Percentiles rank a stretch among this genome's conserved stretches.
Evolutionary conservation across 2,888 invertebrate genomes (phyloP).

Genomic region (Platycheirus rosarum): DNA sequence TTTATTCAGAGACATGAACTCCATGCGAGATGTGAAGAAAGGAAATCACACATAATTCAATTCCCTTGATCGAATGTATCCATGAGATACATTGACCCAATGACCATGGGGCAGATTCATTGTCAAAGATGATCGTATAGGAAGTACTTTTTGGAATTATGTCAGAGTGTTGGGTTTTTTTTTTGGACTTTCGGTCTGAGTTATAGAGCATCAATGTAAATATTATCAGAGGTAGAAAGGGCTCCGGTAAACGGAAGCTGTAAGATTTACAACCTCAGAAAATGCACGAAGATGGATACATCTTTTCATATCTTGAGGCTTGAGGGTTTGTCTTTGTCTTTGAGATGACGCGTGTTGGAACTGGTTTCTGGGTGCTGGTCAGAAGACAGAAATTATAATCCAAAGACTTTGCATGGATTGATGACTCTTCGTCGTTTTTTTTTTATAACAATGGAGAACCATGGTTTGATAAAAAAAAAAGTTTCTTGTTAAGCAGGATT

Average conservation of each 20-base stretch:
- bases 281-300: background rate
- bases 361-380: background rate
- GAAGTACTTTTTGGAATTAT: slow-evolving; percentile 40
- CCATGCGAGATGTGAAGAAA: slow-evolving; percentile 23
- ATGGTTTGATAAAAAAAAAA: background rate
- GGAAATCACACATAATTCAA: slow-evolving; percentile 34
- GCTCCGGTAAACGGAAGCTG: background rate
- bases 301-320: background rate
- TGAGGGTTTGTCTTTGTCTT: slow-evolving; percentile 4
- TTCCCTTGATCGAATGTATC: slow-evolving; percentile 29
- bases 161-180: slow-evolving; percentile 10
- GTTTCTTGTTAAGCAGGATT: slow-evolving; percentile 13
- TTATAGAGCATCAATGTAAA: background rate
- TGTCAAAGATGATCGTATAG: slow-evolving; percentile 51
- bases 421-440: background rate
- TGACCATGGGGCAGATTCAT: slow-evolving; percentile 53
- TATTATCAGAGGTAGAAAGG: background rate
- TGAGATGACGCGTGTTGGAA: background rate
- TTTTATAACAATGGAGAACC: background rate
- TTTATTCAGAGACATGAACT: slow-evolving; percentile 7
- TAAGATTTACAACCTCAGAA: background rate
- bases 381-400: background rate
- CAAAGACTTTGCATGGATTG: background rate
- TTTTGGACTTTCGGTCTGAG: background rate
- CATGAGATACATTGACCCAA: slow-evolving; percentile 56